Conservation (phyloP, 2,113 vertebrate species). For the Ammodytes marinus region DNA sequence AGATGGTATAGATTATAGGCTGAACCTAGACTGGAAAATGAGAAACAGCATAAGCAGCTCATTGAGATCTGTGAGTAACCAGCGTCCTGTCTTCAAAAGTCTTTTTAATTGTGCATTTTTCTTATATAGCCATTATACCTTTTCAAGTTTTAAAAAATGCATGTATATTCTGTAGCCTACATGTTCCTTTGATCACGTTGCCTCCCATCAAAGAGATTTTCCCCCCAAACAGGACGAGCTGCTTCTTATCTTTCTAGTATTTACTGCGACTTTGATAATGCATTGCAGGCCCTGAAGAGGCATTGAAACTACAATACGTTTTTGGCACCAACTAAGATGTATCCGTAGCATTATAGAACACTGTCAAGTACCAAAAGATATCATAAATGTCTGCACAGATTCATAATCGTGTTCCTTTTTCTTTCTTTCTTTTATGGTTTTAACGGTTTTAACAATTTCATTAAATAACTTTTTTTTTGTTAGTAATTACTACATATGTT, state of each 20-base stretch:
- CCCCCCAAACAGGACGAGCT: neutral
- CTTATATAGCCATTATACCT: neutral
- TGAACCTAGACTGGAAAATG: slow-evolving; percentile 23
- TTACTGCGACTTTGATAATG: neutral
- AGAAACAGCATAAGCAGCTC: slow-evolving; percentile 29
- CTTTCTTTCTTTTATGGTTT: neutral
- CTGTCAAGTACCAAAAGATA: neutral
- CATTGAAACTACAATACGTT: neutral
- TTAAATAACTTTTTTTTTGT: no score
- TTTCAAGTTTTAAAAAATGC: neutral
- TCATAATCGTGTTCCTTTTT: neutral
- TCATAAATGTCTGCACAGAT: neutral
- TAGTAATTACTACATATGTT: no score
- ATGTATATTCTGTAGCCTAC: neutral
- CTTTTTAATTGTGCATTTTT: neutral
- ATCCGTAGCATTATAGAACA: neutral
- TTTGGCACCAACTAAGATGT: neutral
- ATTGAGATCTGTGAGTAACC: neutral
- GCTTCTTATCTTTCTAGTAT: neutral
- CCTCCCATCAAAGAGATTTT: no score
- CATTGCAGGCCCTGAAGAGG: neutral
- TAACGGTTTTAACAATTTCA: no score
- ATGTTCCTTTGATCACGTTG: neutral
- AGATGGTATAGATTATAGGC: slow-evolving; percentile 37
- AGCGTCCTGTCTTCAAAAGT: neutral